phyloP scores from a whole-genome alignment of 2,888 invertebrate species.

The Dioctria rufipes region DNA sequence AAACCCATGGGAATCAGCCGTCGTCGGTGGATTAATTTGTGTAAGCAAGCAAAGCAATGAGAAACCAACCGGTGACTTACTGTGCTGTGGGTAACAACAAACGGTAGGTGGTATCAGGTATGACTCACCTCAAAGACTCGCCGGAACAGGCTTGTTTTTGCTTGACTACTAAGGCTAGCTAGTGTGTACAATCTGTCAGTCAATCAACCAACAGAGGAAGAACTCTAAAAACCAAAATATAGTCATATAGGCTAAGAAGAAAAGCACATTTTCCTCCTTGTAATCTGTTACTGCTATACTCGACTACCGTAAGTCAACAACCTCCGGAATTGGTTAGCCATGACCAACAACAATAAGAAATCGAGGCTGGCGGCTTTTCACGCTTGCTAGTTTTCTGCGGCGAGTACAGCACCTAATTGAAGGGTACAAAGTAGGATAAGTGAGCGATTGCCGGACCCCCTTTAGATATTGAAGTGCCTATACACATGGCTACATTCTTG shows the following conservation, averaged over 20 bases:
- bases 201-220: background rate
- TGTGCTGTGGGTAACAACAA: background rate
- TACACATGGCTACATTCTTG: background rate
- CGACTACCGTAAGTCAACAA: constrained; percentile 32
- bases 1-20: background rate
- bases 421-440: constrained; percentile 34
- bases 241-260: constrained; percentile 17
- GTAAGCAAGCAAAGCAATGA: background rate
- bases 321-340: constrained; percentile 36
- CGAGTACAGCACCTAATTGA: constrained; percentile 38
- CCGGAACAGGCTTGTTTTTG: background rate
- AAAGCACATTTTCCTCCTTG: constrained; percentile 18
- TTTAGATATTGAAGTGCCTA: background rate
- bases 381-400: constrained; percentile 9
- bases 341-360: constrained; percentile 25
- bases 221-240: background rate
- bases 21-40: constrained; percentile 12
- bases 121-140: constrained; percentile 14
- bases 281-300: constrained; percentile 9
- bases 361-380: constrained; percentile 30
- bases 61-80: constrained; percentile 29
- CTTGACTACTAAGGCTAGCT: too few species aligned
- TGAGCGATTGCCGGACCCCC: constrained; percentile 22
- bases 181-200: too few species aligned
- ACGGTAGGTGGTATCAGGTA: background rate